phyloP scores from a whole-genome alignment of 2,888 invertebrate genomes.

The Dendrolimus pini region DNA sequence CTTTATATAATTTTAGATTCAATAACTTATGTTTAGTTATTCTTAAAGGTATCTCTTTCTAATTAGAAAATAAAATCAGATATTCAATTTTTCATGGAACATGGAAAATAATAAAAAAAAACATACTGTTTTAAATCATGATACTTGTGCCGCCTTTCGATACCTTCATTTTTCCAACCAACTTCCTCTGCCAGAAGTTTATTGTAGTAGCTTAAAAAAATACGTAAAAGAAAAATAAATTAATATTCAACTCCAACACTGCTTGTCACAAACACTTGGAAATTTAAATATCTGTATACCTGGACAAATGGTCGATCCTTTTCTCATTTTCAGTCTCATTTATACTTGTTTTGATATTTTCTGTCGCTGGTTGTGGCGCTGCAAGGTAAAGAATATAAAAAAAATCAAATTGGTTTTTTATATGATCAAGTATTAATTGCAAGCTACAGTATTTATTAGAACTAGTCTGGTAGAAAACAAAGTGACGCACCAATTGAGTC shows the following conservation, averaged over 20 bases:
- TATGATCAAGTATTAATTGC: not conserved
- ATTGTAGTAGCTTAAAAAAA: slow-evolving; percentile 42
- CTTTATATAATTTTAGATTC: too few species aligned
- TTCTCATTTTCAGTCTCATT: slow-evolving; percentile 28
- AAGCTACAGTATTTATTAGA: too few species aligned
- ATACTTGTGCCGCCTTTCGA: slow-evolving; percentile 50
- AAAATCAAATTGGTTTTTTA: slow-evolving; percentile 1
- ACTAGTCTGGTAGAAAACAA: not conserved
- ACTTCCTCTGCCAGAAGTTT: slow-evolving; percentile 52
- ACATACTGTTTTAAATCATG: slow-evolving; percentile 60
- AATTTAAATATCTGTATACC: slow-evolving; percentile 20
- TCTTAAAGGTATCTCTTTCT: too few species aligned
- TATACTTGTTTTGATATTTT: slow-evolving; percentile 28
- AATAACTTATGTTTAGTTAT: too few species aligned
- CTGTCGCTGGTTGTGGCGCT: slow-evolving; percentile 39
- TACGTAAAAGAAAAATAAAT: not conserved
- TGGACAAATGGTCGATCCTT: slow-evolving; percentile 31
- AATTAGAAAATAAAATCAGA: too few species aligned
- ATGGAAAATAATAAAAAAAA: slow-evolving; percentile 2
- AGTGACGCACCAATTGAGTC: slow-evolving; percentile 48
- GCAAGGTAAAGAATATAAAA: slow-evolving; percentile 19
- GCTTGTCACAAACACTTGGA: not conserved
- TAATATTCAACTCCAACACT: not conserved
- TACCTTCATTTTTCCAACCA: slow-evolving; percentile 62
- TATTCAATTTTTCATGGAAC: too few species aligned